These are phyloP conservation scores for Scaptomyza reducta DNA, from an alignment of 2,888 invertebrate species.

Conservation along the genomic window DNA sequence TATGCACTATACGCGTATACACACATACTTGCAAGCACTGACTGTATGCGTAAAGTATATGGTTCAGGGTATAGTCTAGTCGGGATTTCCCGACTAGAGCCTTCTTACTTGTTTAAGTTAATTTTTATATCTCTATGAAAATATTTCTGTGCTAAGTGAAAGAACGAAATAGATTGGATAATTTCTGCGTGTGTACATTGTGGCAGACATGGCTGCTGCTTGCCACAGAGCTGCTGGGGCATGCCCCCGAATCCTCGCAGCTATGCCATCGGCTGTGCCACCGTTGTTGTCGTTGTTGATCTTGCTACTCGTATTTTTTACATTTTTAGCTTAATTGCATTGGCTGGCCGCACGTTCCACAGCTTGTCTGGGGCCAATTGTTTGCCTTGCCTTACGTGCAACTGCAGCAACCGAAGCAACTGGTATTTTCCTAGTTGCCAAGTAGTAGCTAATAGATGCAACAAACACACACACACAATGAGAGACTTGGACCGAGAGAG, in stretches of 20 bases:
- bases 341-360: slow-evolving; percentile 77
- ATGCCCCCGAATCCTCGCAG: slow-evolving; percentile 6
- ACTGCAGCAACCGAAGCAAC: slow-evolving; percentile 44
- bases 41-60: no score
- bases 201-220: slow-evolving; percentile 27
- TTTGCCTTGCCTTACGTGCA: slow-evolving; percentile 68
- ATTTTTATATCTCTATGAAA: no score
- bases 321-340: slow-evolving; percentile 79
- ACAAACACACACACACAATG: slow-evolving; percentile 17
- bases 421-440: slow-evolving; percentile 70
- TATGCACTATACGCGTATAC: no score
- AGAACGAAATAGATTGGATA: not conserved
- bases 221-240: slow-evolving; percentile 33
- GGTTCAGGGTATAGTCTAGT: no score
- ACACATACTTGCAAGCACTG: no score
- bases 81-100: no score
- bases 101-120: no score
- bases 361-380: slow-evolving; percentile 53
- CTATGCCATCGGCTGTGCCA: slow-evolving; percentile 23
- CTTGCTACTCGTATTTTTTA: slow-evolving; percentile 60
- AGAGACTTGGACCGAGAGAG: not conserved
- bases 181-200: slow-evolving; percentile 20
- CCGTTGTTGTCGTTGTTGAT: slow-evolving; percentile 18
- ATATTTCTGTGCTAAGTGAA: no score
- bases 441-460: slow-evolving; percentile 68